Conservation (phyloP, 1,140 invertebrate species). For the Pseudobourletiella spinata region DNA sequence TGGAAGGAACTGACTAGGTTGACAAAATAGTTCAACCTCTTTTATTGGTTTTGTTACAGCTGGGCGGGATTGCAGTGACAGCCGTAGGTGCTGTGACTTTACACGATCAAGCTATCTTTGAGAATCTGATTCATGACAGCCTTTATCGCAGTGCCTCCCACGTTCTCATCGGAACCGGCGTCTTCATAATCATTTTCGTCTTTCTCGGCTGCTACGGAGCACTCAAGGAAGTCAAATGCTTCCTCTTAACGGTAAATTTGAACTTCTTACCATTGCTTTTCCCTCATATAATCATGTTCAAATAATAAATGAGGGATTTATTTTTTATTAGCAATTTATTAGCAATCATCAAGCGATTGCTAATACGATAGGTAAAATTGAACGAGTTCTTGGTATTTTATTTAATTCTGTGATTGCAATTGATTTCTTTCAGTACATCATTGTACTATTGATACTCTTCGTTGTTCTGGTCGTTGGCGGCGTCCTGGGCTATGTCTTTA, state of each 20-base stretch:
- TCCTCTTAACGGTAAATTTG: constrained; percentile 72
- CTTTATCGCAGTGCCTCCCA: constrained; percentile 71
- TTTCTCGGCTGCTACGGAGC: constrained; percentile 80
- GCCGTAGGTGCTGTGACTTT: constrained; percentile 70
- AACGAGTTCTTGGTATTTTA: too few species aligned
- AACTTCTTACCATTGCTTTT: too few species aligned
- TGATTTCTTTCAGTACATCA: constrained; percentile 81
- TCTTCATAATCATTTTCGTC: constrained; percentile 63
- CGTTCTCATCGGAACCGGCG: constrained; percentile 67
- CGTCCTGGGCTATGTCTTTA: constrained; percentile 78
- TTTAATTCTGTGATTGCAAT: too few species aligned
- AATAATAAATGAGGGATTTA: too few species aligned
- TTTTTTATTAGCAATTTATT: too few species aligned
- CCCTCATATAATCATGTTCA: too few species aligned
- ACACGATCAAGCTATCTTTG: constrained; percentile 69
- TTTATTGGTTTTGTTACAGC: constrained; percentile 45
- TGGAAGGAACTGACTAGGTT: neutral
- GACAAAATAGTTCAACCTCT: too few species aligned
- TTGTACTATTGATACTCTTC: constrained; percentile 73
- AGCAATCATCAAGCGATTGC: neutral
- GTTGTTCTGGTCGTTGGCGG: constrained; percentile 79
- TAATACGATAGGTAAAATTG: neutral
- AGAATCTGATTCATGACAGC: constrained; percentile 69
- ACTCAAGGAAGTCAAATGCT: constrained; percentile 76
- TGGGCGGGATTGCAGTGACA: constrained; percentile 66